These are phyloP conservation scores for Synaphobranchus kaupii DNA, from an alignment of 2,797 vertebrate species.

Conservation along the genomic window DNA sequence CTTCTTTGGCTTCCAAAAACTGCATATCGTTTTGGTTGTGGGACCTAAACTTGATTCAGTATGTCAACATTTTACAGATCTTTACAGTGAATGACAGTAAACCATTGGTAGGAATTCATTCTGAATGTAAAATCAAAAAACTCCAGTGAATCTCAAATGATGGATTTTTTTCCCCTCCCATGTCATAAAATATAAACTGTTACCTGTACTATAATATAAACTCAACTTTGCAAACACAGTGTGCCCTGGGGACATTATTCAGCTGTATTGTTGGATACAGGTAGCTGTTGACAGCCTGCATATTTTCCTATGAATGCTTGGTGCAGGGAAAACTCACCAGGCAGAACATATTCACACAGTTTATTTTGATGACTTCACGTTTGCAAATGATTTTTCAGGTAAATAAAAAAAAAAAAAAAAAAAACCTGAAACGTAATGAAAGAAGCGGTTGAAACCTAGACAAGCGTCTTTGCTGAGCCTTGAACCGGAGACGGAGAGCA, in stretches of 20 bases:
- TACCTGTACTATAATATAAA: slow-evolving; percentile 19
- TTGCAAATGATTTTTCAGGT: slow-evolving; percentile 80
- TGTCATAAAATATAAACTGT: slow-evolving; percentile 28
- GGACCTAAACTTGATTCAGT: slow-evolving; percentile 42
- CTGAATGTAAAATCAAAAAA: slow-evolving; percentile 42
- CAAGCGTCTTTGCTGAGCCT: slow-evolving; percentile 67
- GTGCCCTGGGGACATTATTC: slow-evolving; percentile 31
- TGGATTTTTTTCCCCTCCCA: background rate
- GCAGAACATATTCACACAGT: slow-evolving; percentile 79
- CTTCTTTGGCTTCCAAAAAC: slow-evolving; percentile 35
- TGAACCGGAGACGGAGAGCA: slow-evolving; percentile 63
- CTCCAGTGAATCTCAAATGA: slow-evolving; percentile 19
- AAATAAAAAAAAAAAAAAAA: slow-evolving; percentile 58
- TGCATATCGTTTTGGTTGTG: background rate
- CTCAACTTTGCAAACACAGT: slow-evolving; percentile 35
- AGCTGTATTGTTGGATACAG: slow-evolving; percentile 54
- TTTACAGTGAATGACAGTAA: slow-evolving; percentile 33
- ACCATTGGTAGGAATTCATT: slow-evolving; percentile 39
- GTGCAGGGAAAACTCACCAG: slow-evolving; percentile 73
- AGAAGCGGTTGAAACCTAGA: slow-evolving; percentile 80
- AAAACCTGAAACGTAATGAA: slow-evolving; percentile 72
- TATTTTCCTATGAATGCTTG: slow-evolving; percentile 64
- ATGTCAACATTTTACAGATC: slow-evolving; percentile 30
- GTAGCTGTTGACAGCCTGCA: slow-evolving; percentile 73
- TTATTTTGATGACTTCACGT: slow-evolving; percentile 78